Conservation (phyloP, 2,113 vertebrate genomes). For the Anthoscopus minutus region DNA sequence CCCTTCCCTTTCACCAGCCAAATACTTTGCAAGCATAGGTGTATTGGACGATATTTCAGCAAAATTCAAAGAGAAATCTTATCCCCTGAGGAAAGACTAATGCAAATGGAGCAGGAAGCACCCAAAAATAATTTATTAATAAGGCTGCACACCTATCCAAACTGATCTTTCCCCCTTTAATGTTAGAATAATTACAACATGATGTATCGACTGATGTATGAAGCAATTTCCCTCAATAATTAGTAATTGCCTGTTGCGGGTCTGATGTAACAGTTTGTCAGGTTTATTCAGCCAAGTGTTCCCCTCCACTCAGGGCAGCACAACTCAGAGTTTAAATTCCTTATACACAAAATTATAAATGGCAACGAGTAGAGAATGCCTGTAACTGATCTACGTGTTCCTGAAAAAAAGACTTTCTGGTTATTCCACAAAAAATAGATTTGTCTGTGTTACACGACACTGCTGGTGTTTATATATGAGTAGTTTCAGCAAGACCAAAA, state of each 20-base stretch:
- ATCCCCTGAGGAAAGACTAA: neutral
- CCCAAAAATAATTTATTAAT: neutral
- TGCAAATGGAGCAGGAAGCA: neutral
- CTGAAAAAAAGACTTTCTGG: neutral
- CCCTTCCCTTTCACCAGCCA: neutral
- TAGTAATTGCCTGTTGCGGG: neutral
- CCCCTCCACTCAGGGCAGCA: neutral
- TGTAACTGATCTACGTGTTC: neutral
- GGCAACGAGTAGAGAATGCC: neutral
- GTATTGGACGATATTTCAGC: neutral
- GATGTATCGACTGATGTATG: neutral
- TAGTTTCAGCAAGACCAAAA: neutral
- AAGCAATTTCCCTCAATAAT: conserved; percentile 9
- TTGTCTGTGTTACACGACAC: neutral
- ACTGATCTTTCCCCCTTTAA: neutral
- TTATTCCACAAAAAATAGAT: neutral
- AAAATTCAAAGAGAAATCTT: neutral
- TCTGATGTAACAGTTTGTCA: neutral
- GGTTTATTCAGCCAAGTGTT: neutral
- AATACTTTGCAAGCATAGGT: neutral
- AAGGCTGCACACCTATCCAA: neutral
- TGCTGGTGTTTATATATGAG: neutral
- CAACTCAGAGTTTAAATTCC: neutral
- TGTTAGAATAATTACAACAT: neutral
- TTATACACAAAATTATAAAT: neutral